Evolutionary conservation across 2,113 vertebrate species (phyloP).

Genomic region (Cyrtonyx montezumae): DNA sequence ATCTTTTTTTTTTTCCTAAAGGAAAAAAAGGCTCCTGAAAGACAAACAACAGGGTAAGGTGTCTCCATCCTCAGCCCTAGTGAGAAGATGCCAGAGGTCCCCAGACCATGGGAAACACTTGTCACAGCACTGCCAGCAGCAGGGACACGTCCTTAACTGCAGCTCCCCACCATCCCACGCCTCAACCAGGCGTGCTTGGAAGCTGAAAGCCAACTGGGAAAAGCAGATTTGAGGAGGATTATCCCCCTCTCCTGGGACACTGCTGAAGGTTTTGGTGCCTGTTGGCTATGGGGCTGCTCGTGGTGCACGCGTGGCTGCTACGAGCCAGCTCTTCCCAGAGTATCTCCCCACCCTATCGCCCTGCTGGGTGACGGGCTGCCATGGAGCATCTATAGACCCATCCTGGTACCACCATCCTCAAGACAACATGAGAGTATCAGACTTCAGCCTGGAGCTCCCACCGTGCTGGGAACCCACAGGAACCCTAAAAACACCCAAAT

Average conservation of each 20-base stretch:
- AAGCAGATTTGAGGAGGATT: neutral
- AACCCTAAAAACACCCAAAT: neutral
- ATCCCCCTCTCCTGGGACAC: neutral
- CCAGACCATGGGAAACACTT: neutral
- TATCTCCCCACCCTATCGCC: neutral
- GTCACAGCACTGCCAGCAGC: slow-evolving; percentile 1
- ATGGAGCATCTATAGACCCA: neutral
- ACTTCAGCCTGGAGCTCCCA: neutral
- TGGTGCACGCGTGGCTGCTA: rapidly evolving
- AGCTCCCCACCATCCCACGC: neutral
- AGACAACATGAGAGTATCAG: rapidly evolving
- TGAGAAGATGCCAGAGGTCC: neutral
- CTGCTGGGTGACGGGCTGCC: neutral
- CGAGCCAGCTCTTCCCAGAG: neutral
- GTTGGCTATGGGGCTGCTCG: neutral
- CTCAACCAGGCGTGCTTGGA: neutral
- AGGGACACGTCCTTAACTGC: neutral
- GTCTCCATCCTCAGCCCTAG: neutral
- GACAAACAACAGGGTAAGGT: neutral
- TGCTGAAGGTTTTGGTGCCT: neutral
- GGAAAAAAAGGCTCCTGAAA: neutral
- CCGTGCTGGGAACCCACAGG: rapidly evolving
- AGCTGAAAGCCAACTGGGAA: rapidly evolving
- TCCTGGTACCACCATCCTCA: neutral
- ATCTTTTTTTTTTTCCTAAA: neutral